Base-by-base conservation (phyloP, 1,140 invertebrate genomes). In the Diabrotica undecimpunctata region DNA sequence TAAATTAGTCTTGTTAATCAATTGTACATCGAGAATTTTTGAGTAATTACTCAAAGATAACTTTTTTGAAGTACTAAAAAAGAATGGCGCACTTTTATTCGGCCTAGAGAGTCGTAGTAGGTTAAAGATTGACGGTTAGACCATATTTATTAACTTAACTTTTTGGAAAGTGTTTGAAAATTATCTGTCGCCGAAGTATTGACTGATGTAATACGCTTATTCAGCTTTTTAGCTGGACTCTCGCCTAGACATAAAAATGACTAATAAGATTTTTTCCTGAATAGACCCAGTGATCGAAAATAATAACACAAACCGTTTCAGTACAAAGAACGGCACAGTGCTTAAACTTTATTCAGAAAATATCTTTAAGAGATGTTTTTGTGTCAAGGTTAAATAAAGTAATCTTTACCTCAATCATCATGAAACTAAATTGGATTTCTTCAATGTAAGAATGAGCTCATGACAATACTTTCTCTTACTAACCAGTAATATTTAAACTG, bases 401-500 rank as follows among this genome's bases (percentile, higher is more conserved):
- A 46, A 46, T 46, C 41, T 46, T 46, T 46, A 46, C 41, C 41
- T 46, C 41, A 46, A 46, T 46, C n/a, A 46, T 25, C 25, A 46
- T 46, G 8, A 46, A 46, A 46, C 8, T 10, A 10, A n/a, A 46
- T 46, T 46, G 41, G n/a, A 46, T 46, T 46, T 46, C n/a, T 46
- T 46, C 8, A 46, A 46, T 46, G n/a, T 46, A 46, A 46, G 41
- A 46, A 46, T 46, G 41, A 46, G 41, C 41, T 46, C 41, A 46
- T 46, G 41, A 46, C 41, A 46, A 46, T 46, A 46, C 41, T 46
- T 46, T 46, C 41, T 46, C 41, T 46, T 46, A 46, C 41, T 46
- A n/a, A 46, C 41, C 41, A 46, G 41, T 46, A 46, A 46, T n/a
- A 46, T 46, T 46, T 46, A 46, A 46, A 46, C 41, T 46, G 41